Base-by-base conservation (phyloP, 2,797 vertebrate species). In the Uromys caudimaculatus region DNA sequence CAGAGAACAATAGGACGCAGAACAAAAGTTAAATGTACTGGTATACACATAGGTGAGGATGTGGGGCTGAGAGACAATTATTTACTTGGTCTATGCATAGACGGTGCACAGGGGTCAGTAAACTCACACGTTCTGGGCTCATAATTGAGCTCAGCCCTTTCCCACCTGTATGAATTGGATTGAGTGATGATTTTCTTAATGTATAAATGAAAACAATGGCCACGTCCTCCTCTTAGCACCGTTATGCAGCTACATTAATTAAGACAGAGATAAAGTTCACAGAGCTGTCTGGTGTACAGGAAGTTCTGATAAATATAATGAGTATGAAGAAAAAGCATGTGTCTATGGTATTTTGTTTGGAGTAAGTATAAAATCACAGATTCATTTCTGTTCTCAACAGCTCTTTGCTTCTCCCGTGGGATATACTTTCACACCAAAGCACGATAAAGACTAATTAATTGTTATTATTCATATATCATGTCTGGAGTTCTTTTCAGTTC, bases 401-500 rank as follows among this genome's bases (percentile, higher is more conserved):
- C n/a, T 73, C 86, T 93, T 56, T 56, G 24, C 16, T 93, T 89
- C 38, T 93, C 60, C 78, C 9, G 11, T 11, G 71, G 16, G 24
- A 35, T 58, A 91, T 71, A 79, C 56, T 79, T 90, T 91, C 50
- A 54, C 2, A 58, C 85, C 5, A 64, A 94, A 82, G n/a, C 23
- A 78, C 58, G 78, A 81, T 50, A 78, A 90, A 90, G 21, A 35
- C 50, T 84, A 69, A 64, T 92, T 93, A 83, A 73, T 91, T 91
- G 76, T 35, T 38, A 27, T 90, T 91, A 81, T 24, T 60, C 38
- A 64, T 62, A 1, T 89, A 85, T 84, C 83, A 76, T 71, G 35
- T 92, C 91, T 69, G 16, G 71, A 69, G 62, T 82, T 90, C 89
- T 81, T 92, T 94, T 95, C 12, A 84, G 1, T 62, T 93, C 27